Conservation (phyloP, 2,888 invertebrate genomes). For the Altica lythri region DNA sequence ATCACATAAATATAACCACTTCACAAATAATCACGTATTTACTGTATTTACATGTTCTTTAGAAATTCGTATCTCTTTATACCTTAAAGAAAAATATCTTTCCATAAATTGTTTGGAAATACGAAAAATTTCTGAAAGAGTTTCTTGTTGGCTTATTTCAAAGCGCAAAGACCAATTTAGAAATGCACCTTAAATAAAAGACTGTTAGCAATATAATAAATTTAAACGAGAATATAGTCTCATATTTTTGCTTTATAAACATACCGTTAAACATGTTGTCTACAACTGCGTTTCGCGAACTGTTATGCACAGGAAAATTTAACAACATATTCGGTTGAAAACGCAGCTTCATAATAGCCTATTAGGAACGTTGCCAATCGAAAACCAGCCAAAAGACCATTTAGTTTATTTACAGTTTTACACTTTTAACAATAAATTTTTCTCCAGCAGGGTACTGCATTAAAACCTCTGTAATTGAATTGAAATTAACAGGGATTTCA, state of each 20-base stretch:
- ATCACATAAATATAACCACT: no score
- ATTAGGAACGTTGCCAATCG: slow-evolving; percentile 46
- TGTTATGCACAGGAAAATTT: slow-evolving; percentile 37
- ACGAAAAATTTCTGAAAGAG: no score
- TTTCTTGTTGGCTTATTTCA: no score
- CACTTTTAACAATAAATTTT: slow-evolving; percentile 38
- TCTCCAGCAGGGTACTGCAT: slow-evolving; percentile 25
- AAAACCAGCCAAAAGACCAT: slow-evolving; percentile 37
- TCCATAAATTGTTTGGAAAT: no score
- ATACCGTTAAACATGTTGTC: slow-evolving; percentile 35
- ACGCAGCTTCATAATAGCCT: slow-evolving; percentile 39
- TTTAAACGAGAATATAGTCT: background rate
- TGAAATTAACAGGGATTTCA: slow-evolving; percentile 28
- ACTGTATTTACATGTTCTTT: no score
- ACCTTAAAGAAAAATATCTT: no score
- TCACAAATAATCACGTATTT: no score
- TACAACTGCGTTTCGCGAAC: slow-evolving; percentile 36
- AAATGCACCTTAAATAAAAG: no score
- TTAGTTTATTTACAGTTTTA: slow-evolving; percentile 40
- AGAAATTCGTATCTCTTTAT: no score
- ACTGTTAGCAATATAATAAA: no score
- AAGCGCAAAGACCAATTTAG: no score
- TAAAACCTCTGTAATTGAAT: slow-evolving; percentile 31
- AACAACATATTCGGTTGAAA: slow-evolving; percentile 41
- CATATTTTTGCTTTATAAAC: slow-evolving; percentile 19